Conservation (phyloP, 2,888 invertebrate genomes). For the Lasioglossum lativentre region DNA sequence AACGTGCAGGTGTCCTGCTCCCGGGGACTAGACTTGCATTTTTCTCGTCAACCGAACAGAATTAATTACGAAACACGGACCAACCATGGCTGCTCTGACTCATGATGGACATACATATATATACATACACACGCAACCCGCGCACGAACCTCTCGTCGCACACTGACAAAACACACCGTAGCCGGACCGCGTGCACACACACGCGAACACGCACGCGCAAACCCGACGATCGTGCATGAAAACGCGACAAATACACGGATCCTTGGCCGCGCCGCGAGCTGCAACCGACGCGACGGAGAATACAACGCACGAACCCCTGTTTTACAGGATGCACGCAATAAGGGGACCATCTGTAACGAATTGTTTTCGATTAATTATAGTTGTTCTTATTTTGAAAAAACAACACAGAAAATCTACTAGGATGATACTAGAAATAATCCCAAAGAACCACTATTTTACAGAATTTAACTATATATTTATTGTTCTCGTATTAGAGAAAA, state of each 20-base stretch:
- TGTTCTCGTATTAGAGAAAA: no score
- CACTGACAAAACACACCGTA: not conserved
- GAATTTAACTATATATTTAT: no score
- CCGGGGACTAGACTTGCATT: constrained; percentile 65
- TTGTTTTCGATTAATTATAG: no score
- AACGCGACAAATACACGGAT: constrained; percentile 57
- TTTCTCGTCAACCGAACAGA: constrained; percentile 58
- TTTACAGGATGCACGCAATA: constrained; percentile 25
- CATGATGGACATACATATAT: constrained; percentile 74
- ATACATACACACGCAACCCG: constrained; percentile 46
- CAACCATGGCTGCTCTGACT: constrained; percentile 78
- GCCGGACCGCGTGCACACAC: constrained; percentile 31
- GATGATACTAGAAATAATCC: no score
- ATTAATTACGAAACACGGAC: constrained; percentile 78
- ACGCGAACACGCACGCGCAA: constrained; percentile 50
- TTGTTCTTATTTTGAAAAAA: not conserved
- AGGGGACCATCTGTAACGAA: not conserved
- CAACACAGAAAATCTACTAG: not conserved
- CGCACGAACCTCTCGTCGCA: constrained; percentile 10
- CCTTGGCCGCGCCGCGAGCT: constrained; percentile 43
- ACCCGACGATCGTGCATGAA: constrained; percentile 41
- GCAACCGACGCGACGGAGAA: constrained; percentile 17
- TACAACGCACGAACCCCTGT: constrained; percentile 19
- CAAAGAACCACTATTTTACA: no score
- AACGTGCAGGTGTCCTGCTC: constrained; percentile 56